Conservation (phyloP, 2,113 vertebrate genomes). For the Paedocypris sp. region DNA sequence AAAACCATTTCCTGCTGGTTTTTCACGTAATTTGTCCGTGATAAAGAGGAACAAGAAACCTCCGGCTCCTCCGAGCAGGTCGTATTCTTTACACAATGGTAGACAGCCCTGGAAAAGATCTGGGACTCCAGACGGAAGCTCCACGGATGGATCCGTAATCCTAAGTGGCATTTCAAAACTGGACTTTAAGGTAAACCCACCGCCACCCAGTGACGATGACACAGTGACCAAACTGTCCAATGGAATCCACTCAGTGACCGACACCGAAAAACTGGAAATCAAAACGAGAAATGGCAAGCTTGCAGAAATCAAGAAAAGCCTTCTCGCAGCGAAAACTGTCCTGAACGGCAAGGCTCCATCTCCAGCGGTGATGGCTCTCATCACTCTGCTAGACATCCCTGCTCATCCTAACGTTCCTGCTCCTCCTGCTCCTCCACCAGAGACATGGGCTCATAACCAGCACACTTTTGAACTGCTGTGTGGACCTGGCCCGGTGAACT, state of each 20-base stretch:
- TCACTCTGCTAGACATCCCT: constrained; percentile 70
- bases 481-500: constrained; percentile 40
- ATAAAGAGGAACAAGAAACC: constrained; percentile 71
- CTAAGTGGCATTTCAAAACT: constrained; percentile 8
- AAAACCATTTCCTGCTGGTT: constrained; percentile 44
- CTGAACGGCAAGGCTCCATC: constrained; percentile 21
- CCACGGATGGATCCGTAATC: constrained; percentile 46
- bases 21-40: constrained; percentile 76
- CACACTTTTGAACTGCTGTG: constrained; percentile 54
- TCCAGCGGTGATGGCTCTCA: constrained; percentile 46
- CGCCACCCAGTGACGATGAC: constrained; percentile 74
- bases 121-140: constrained; percentile 44
- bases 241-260: constrained; percentile 53
- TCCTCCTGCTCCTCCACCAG: constrained; percentile 75
- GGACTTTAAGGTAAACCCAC: too few relatives aligned
- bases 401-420: constrained; percentile 78
- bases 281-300: constrained; percentile 9
- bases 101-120: constrained; percentile 58
- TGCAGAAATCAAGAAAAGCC: neutral
- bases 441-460: constrained; percentile 60
- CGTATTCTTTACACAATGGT: constrained; percentile 75
- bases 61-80: constrained; percentile 73
- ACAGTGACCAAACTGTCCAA: constrained; percentile 59
- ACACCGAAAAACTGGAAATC: constrained; percentile 40
- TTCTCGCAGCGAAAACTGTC: neutral